Percentiles rank a stretch among this genome's conserved stretches.
Conservation (phyloP, 2,797 vertebrate genomes). For the Poeciliopsis infans region DNA sequence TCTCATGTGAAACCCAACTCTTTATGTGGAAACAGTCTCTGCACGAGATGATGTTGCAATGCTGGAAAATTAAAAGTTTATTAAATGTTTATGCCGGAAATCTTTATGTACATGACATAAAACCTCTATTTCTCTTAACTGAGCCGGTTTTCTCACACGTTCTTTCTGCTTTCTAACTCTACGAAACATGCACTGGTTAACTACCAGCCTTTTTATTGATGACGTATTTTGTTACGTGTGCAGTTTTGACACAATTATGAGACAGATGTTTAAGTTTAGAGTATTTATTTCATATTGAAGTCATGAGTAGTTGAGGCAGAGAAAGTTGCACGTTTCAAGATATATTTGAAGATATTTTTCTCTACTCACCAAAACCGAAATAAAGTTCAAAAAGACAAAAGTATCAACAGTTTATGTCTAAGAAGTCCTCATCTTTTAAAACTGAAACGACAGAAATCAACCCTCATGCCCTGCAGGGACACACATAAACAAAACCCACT, state of each 20-base stretch:
- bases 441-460: background rate
- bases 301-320: background rate
- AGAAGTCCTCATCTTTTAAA: background rate
- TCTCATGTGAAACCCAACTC: constrained; percentile 27
- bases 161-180: constrained; percentile 39
- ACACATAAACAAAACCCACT: background rate
- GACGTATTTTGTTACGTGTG: constrained; percentile 9
- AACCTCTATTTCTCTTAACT: constrained; percentile 27
- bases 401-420: background rate
- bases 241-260: constrained; percentile 9
- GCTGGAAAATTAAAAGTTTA: constrained; percentile 18
- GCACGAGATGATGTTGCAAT: constrained; percentile 27
- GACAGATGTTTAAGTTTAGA: background rate
- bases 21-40: constrained; percentile 27
- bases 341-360: background rate
- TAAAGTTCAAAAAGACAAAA: background rate
- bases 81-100: constrained; percentile 33
- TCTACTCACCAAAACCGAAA: background rate
- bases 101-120: constrained; percentile 22
- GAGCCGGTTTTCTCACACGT: constrained; percentile 33
- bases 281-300: background rate
- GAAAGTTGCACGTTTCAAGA: background rate
- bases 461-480: background rate
- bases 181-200: constrained; percentile 34
- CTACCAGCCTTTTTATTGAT: constrained; percentile 13